Evolutionary conservation across 2,113 vertebrate genomes (phyloP), one percentile per base, ranked within the genome.

Genomic region (Aphyosemion australe): DNA sequence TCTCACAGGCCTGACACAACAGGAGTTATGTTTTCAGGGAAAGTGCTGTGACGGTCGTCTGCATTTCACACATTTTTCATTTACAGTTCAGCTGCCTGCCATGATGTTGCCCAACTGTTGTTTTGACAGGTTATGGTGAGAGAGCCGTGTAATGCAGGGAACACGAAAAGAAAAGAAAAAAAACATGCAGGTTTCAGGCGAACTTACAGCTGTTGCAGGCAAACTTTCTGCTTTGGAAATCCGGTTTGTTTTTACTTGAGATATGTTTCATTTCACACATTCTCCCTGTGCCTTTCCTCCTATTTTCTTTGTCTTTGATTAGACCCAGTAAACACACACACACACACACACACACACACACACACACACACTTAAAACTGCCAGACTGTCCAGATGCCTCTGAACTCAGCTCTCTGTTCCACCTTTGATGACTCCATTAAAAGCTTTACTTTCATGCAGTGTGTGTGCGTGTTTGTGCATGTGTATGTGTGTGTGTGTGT

Each of bases 381-480:
- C 70, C 77, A 78, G 74, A 69, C 77, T 71, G 72, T 85, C 85
- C 88, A 89, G 80, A 89, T 85, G 87, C 82, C 57, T 77, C 77
- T 65, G 72, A 74, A 78, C 84, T 84, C 54, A 19, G 71, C 78
- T 67, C 77, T 74, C 63, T 69, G 78, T 71, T 70, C 64, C 83
- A 88, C 83, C 82, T 89, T 90, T 90, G 87, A 90, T 89, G 87
- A 85, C 76, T 90, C 81, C 79, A 89, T 86, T 89, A 85, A 80
- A 84, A 83, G 59, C 78, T 74, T 82, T 80, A 82, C 80, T 84
- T 88, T 76, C 67, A 77, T 80, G 83, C 76, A 45, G 45, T 21
- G 45, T 56, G 61, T 42, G 49, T 55, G 83, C 15, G 59, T 53
- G 62, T 54, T 51, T 55, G 48, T 63, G 57, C 61, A 57, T 47